Evolutionary conservation across 2,797 vertebrate genomes (phyloP).

Genomic region (Leptoclinus maculatus): DNA sequence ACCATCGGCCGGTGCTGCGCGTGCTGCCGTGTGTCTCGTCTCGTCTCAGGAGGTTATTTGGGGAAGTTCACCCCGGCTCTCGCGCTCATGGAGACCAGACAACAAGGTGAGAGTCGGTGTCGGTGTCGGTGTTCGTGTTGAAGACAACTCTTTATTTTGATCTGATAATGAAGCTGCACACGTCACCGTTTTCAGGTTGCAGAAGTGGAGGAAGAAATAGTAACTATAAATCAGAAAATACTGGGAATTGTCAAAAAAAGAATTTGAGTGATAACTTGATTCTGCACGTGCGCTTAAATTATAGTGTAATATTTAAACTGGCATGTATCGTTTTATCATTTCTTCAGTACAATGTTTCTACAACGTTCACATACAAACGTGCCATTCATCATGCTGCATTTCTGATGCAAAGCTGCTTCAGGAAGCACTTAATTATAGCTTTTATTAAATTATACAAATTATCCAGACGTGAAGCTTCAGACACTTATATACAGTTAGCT

Average conservation of each 20-base stretch:
- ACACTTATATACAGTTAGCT: background rate
- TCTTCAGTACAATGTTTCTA: background rate
- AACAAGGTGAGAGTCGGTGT: constrained; percentile 82
- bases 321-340: background rate
- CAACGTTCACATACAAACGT: background rate
- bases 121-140: background rate
- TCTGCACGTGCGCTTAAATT: background rate
- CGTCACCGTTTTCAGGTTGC: constrained; percentile 1
- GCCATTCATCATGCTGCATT: background rate
- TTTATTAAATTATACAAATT: too few species aligned
- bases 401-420: background rate
- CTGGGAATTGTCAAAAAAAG: background rate
- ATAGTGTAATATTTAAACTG: background rate
- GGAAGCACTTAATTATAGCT: background rate
- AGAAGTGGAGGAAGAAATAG: background rate
- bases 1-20: constrained; percentile 34
- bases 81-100: constrained; percentile 80
- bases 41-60: constrained; percentile 11
- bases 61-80: constrained; percentile 34
- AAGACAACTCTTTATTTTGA: background rate
- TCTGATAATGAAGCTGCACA: constrained; percentile 31
- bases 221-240: background rate
- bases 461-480: background rate
- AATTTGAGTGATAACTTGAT: too few species aligned
- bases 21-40: constrained; percentile 1